phyloP scores from a whole-genome alignment of 1,140 invertebrate species.

The Sipha flava region DNA sequence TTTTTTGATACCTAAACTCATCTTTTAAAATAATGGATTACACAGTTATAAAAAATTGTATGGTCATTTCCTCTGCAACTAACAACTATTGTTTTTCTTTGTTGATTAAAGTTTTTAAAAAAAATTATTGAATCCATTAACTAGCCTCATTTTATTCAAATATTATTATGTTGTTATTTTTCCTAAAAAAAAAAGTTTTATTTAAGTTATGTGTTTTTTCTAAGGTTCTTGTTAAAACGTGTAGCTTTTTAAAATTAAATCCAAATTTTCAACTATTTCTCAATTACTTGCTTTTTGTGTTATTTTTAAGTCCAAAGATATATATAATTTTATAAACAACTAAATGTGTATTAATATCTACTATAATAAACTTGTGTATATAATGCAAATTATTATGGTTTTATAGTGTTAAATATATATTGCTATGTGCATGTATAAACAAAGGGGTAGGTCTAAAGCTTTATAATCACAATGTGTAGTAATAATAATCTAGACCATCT shows the following conservation, averaged over 20 bases:
- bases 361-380: conserved; percentile 1
- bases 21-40: neutral
- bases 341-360: neutral
- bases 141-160: neutral
- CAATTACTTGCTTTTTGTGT: conserved; percentile 23
- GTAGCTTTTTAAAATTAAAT: conserved; percentile 8
- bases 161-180: conserved; percentile 10
- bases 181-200: too few species aligned
- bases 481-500: neutral
- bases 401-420: conserved; percentile 1
- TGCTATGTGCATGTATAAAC: neutral
- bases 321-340: neutral
- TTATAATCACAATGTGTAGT: neutral
- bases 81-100: neutral
- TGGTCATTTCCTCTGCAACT: neutral
- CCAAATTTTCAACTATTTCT: neutral
- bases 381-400: conserved; percentile 9
- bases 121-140: conserved; percentile 22
- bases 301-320: conserved; percentile 25
- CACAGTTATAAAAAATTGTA: neutral
- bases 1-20: conserved; percentile 9
- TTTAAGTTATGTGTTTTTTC: conserved; percentile 4
- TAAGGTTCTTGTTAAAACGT: conserved; percentile 12
- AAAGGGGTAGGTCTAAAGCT: neutral
- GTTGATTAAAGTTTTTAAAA: neutral